Percentiles rank a stretch among this genome's conserved stretches.
phyloP scores from a whole-genome alignment of 2,113 vertebrate species.

The Mustela lutreola region DNA sequence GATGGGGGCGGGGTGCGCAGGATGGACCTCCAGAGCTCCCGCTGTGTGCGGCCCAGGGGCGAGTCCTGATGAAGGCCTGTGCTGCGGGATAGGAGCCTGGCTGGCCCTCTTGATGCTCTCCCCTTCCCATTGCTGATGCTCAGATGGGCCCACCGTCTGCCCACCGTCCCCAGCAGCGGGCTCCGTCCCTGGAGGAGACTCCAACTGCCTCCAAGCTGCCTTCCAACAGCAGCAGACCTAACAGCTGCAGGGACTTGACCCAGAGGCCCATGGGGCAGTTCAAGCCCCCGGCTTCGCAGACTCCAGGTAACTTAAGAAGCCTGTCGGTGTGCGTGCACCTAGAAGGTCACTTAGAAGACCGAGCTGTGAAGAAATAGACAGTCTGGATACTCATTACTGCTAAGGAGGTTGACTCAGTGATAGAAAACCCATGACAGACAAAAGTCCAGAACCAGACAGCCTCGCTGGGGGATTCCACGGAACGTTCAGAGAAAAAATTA shows the following conservation, averaged over 20 bases:
- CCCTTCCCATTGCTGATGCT: background rate
- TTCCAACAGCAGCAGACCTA: background rate
- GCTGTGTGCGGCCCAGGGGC: background rate
- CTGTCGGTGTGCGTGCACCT: background rate
- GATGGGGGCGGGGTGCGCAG: rapidly evolving
- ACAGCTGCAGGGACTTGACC: background rate
- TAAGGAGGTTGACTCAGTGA: background rate
- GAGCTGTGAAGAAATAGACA: background rate
- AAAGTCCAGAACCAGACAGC: background rate
- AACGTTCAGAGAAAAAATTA: background rate
- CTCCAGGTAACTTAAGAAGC: background rate
- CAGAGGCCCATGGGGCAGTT: background rate
- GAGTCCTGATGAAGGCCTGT: background rate
- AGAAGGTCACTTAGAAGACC: background rate
- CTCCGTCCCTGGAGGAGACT: background rate
- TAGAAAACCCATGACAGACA: background rate
- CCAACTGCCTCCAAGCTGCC: background rate
- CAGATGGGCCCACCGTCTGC: too few species aligned
- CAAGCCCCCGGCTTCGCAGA: background rate
- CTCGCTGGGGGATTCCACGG: background rate
- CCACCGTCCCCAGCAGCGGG: background rate
- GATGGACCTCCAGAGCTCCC: background rate
- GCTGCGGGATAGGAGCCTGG: background rate
- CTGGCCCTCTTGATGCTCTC: background rate
- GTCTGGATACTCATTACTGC: background rate